Conservation (phyloP, 1,140 invertebrate genomes). For the Saccostrea cuccullata region DNA sequence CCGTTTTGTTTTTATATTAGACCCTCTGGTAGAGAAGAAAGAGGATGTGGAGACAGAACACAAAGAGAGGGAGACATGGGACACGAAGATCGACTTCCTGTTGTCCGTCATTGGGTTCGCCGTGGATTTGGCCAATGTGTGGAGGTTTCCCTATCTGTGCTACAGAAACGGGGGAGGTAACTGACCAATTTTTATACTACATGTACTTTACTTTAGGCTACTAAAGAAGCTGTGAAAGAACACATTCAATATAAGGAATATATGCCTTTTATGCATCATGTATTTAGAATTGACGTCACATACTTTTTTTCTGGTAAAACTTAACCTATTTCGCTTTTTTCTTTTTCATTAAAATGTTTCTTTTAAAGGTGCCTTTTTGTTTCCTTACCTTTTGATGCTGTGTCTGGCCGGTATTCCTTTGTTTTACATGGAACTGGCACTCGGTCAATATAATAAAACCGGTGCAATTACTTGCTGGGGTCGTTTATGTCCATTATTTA, state of each 20-base stretch:
- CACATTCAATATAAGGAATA: too few relatives aligned
- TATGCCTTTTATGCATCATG: background rate
- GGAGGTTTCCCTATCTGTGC: slow-evolving; percentile 96
- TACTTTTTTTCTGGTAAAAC: background rate
- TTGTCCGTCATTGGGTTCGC: slow-evolving; percentile 80
- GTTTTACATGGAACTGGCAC: slow-evolving; percentile 95
- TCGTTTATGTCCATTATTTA: slow-evolving; percentile 75
- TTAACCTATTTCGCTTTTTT: too few relatives aligned
- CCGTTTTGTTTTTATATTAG: background rate
- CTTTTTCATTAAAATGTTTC: background rate
- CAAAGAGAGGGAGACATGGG: slow-evolving; percentile 77
- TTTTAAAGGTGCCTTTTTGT: slow-evolving; percentile 92
- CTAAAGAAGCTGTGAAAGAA: too few relatives aligned
- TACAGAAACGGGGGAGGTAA: slow-evolving; percentile 95
- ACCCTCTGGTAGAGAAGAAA: background rate
- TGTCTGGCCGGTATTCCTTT: slow-evolving; percentile 94
- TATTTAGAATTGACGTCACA: background rate
- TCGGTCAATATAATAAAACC: slow-evolving; percentile 88
- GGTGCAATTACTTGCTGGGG: slow-evolving; percentile 82
- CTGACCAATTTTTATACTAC: too few relatives aligned
- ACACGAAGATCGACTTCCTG: slow-evolving; percentile 80
- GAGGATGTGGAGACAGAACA: slow-evolving; percentile 38
- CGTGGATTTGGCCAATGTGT: slow-evolving; percentile 90
- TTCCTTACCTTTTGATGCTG: slow-evolving; percentile 95
- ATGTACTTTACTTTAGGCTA: too few relatives aligned